Conservation (phyloP, 2,113 vertebrate species). For the Etia nguti region DNA sequence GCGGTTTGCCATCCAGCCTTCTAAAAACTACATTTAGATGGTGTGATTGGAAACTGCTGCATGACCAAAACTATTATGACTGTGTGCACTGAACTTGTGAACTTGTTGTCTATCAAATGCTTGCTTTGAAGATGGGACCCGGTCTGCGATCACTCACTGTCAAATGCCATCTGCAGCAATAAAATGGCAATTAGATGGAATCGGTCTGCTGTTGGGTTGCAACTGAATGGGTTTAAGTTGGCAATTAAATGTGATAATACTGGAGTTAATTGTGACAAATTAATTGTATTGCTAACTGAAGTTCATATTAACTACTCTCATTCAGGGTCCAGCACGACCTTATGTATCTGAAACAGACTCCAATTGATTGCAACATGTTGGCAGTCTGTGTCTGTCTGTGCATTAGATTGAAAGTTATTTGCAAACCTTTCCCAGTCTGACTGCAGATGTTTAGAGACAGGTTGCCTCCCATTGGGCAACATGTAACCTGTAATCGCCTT, state of each 20-base stretch:
- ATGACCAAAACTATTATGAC: too few relatives aligned
- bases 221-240: background rate
- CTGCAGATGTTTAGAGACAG: too few relatives aligned
- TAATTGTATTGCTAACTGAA: background rate
- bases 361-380: fast-evolving
- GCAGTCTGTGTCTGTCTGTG: background rate
- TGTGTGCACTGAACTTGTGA: background rate
- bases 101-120: fast-evolving
- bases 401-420: too few relatives aligned
- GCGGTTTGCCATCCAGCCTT: background rate
- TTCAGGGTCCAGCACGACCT: background rate
- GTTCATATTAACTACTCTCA: background rate
- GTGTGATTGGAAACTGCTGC: background rate
- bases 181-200: background rate
- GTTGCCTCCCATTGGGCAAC: too few relatives aligned
- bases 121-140: background rate
- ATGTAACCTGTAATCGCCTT: too few relatives aligned
- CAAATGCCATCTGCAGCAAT: background rate
- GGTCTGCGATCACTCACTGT: background rate
- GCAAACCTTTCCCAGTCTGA: too few relatives aligned
- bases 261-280: background rate
- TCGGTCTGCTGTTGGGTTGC: background rate
- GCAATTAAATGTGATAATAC: background rate
- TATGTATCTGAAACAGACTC: background rate
- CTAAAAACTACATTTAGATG: background rate